Percentiles rank a stretch among this genome's conserved stretches.
phyloP scores from a whole-genome alignment of 2,888 invertebrate species.

The Apamea anceps region DNA sequence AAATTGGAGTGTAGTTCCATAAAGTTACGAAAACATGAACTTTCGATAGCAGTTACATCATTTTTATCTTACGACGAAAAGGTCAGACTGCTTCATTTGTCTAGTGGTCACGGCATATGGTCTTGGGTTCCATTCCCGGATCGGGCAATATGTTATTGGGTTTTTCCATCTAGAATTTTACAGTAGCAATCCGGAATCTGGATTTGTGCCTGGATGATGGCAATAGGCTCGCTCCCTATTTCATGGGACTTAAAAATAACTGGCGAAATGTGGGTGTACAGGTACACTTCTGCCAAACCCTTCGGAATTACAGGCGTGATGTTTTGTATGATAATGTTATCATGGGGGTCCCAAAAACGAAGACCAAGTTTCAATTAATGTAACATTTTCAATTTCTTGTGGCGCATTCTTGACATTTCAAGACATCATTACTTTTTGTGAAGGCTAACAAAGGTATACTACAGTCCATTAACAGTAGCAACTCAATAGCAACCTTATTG shows the following conservation, averaged over 20 bases:
- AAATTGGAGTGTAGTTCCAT: slow-evolving; percentile 52
- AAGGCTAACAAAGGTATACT: slow-evolving; percentile 23
- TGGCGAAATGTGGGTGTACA: too few relatives aligned
- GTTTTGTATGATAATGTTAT: slow-evolving; percentile 21
- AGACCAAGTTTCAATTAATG: slow-evolving; percentile 36
- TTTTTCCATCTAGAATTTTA: too few relatives aligned
- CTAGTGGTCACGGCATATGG: background rate
- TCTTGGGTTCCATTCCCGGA: background rate
- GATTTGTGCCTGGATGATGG: too few relatives aligned
- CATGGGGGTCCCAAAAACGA: slow-evolving; percentile 13
- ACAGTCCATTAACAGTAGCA: background rate
- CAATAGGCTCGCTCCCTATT: background rate
- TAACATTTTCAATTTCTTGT: slow-evolving; percentile 39
- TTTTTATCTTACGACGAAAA: slow-evolving; percentile 28
- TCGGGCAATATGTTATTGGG: background rate
- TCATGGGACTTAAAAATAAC: background rate
- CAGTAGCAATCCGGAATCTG: background rate
- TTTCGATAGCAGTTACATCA: slow-evolving; percentile 53
- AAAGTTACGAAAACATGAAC: slow-evolving; percentile 53
- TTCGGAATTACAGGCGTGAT: background rate
- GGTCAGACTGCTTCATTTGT: background rate
- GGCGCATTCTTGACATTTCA: slow-evolving; percentile 28
- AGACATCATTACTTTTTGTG: slow-evolving; percentile 30
- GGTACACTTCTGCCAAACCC: background rate
- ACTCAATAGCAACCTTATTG: background rate